Evolutionary conservation across 2,797 vertebrate species (phyloP), one percentile per base, ranked within the genome.

Genomic region (Acanthurus lineatus): DNA sequence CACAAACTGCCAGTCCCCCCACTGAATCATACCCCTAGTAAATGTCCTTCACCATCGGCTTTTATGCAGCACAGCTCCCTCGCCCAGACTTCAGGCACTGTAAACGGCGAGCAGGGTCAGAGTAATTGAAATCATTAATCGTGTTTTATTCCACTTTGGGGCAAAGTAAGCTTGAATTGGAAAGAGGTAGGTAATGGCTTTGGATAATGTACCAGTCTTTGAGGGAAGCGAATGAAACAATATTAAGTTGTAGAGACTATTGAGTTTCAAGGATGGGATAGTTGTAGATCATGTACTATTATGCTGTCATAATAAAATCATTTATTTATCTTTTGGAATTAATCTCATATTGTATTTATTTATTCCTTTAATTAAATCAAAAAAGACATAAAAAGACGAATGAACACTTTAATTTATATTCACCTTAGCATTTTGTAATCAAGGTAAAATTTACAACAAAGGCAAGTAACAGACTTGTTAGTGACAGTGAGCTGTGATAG

Each of bases 71-170:
- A 66, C 86, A 69, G 86, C 86, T 88, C 87, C 85, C 87, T 88
- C 73, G 51, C 82, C 81, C 86, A 89, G 87, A 91, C 91, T 93
- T 83, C 88, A 88, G 90, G 88, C 91, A 88, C 89, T 85, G 91
- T 93, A 93, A 93, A 91, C 72, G 92, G 79, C 71, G 58, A 83
- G 88, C 89, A 79, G 87, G 92, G 89, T 93, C 90, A 90, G 77
- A 76, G 87, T 93, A 94, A 95, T 94, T 94, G 91, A 94, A 94
- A 92, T 93, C 93, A 94, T 95, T 94, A 94, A 95, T 95, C 90
- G 87, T 92, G 83, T 93, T 94, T 95, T 93, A 95, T 94, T 92
- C 93, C 86, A 91, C 87, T 89, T 91, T 92, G 88, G 91, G 88
- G 89, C 91, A 93, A 91, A 91, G 89, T 92, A 88, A 90, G 91